These are phyloP conservation scores for Stegostoma tigrinum DNA, from an alignment of 2,113 vertebrate species.

Conservation along the genomic window DNA sequence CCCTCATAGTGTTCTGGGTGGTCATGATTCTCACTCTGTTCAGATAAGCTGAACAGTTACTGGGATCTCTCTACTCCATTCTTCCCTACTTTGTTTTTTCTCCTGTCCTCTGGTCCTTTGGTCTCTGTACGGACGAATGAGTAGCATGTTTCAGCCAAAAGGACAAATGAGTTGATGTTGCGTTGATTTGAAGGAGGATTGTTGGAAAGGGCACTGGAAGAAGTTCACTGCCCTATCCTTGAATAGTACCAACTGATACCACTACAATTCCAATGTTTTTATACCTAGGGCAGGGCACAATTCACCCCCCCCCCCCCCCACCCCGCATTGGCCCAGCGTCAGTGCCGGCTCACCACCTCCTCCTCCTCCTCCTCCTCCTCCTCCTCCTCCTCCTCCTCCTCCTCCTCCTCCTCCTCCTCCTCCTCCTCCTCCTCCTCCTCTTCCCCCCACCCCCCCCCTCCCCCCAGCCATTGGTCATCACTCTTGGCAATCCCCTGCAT, in stretches of 20 bases:
- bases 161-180: neutral
- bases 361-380: too few relatives aligned
- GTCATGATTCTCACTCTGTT: neutral
- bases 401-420: too few relatives aligned
- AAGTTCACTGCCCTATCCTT: neutral
- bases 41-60: neutral
- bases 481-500: neutral
- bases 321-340: too few relatives aligned
- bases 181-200: neutral
- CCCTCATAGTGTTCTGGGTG: too few relatives aligned
- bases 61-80: neutral
- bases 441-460: too few relatives aligned
- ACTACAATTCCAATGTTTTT: neutral
- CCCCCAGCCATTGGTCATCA: too few relatives aligned
- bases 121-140: neutral
- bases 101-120: neutral
- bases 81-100: neutral
- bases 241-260: neutral
- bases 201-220: neutral
- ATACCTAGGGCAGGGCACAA: neutral
- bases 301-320: too few relatives aligned
- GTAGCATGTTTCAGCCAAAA: neutral
- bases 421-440: too few relatives aligned
- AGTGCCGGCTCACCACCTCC: too few relatives aligned
- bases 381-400: too few relatives aligned